Evolutionary conservation across 2,797 vertebrate species (phyloP).

Genomic region (Pipistrellus pipistrellus): DNA sequence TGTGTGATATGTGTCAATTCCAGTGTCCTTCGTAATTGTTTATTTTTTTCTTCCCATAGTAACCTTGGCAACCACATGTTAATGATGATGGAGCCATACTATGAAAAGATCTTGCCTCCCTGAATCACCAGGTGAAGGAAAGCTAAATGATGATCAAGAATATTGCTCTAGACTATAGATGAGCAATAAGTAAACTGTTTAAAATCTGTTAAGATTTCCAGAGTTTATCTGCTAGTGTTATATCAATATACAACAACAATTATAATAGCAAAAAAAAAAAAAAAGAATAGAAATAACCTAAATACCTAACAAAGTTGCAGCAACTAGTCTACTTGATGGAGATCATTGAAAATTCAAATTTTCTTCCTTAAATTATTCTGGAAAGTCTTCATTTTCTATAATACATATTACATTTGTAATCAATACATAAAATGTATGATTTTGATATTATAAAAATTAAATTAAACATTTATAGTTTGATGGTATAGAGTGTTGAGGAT

Average conservation of each 20-base stretch:
- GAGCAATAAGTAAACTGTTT: neutral
- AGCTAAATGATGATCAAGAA: neutral
- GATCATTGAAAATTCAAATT: neutral
- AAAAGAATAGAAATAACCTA: neutral
- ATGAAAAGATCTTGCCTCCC: neutral
- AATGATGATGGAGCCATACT: neutral
- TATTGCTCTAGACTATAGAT: neutral
- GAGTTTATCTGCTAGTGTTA: neutral
- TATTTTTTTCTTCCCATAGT: neutral
- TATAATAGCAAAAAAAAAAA: neutral
- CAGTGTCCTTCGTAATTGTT: neutral
- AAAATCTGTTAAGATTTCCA: neutral
- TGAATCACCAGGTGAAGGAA: constrained; percentile 7
- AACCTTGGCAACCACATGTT: neutral
- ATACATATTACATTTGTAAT: neutral
- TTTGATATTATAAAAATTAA: constrained; percentile 44
- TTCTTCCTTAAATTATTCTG: neutral
- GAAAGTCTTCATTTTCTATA: constrained; percentile 28
- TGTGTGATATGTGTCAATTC: neutral
- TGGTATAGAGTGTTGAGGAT: neutral
- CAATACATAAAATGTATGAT: neutral
- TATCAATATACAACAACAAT: neutral
- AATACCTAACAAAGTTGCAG: neutral
- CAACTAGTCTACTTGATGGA: neutral
- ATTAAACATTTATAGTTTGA: neutral